These are phyloP conservation scores for Micrasema minimum DNA, from an alignment of 1,140 invertebrate genomes.

Conservation along the genomic window DNA sequence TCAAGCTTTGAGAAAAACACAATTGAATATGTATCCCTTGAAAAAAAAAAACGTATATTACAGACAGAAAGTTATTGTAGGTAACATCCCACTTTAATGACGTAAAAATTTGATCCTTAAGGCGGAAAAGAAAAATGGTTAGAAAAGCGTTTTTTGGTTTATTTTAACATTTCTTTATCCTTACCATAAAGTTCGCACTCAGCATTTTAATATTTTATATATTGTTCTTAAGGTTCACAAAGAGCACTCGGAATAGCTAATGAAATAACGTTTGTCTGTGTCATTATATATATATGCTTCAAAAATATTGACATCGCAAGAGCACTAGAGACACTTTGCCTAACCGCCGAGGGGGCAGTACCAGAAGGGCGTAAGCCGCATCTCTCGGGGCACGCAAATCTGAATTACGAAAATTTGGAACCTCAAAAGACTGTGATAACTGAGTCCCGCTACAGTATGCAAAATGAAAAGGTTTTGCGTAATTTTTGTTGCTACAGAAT, in stretches of 20 bases:
- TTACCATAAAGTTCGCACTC: conserved; percentile 6
- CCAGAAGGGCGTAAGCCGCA: conserved; percentile 6
- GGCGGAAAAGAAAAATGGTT: no score
- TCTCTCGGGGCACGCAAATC: conserved; percentile 12
- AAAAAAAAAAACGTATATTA: no score
- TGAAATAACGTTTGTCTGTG: background rate
- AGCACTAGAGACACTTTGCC: background rate
- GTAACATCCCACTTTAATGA: no score
- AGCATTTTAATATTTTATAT: conserved; percentile 2
- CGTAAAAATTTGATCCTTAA: no score
- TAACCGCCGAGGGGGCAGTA: background rate
- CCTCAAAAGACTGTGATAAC: conserved; percentile 4
- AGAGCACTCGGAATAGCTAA: conserved; percentile 25
- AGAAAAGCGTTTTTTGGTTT: no score
- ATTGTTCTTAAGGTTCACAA: background rate
- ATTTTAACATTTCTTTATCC: background rate
- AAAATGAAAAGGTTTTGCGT: conserved; percentile 41
- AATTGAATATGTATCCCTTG: no score
- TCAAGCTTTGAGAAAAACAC: no score
- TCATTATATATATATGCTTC: conserved; percentile 35
- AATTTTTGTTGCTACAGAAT: conserved; percentile 53
- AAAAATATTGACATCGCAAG: conserved; percentile 22
- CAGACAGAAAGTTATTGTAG: no score
- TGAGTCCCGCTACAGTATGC: conserved; percentile 10
- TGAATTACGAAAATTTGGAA: background rate